A percentile compares a stretch with the other conserved stretches of the same genome.
Evolutionary conservation across 1,140 invertebrate genomes (phyloP).

Genomic region (Halesus radiatus): DNA sequence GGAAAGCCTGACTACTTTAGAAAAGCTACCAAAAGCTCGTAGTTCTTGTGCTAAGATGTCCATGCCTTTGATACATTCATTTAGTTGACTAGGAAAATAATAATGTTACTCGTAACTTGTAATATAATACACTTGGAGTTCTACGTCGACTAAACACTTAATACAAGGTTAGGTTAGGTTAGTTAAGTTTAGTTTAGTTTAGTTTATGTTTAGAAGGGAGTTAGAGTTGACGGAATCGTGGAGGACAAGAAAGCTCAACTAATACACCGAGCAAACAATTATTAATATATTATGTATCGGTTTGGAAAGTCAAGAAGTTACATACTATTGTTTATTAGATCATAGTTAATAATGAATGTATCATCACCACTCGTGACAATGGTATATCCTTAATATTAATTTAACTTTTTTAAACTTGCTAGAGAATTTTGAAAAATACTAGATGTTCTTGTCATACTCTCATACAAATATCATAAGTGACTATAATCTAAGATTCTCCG

Average conservation of each 20-base stretch:
- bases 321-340: slow-evolving; percentile 1
- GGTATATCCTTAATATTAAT: slow-evolving; percentile 49
- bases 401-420: slow-evolving; percentile 51
- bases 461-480: slow-evolving; percentile 48
- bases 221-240: no score
- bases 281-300: background rate
- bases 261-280: slow-evolving; percentile 3
- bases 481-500: slow-evolving; percentile 37
- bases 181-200: no score
- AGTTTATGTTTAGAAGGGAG: no score
- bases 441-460: slow-evolving; percentile 47
- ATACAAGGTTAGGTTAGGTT: no score
- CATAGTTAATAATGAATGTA: slow-evolving; percentile 25
- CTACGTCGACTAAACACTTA: no score
- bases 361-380: slow-evolving; percentile 35
- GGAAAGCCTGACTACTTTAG: slow-evolving; percentile 43
- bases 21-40: slow-evolving; percentile 57
- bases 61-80: slow-evolving; percentile 53
- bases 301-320: no score
- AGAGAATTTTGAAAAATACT: slow-evolving; percentile 55
- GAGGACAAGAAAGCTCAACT: slow-evolving; percentile 1
- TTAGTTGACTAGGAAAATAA: slow-evolving; percentile 20
- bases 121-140: no score
- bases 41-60: slow-evolving; percentile 53
- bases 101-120: no score